Conservation (phyloP, 2,888 invertebrate species). For the Leuctra nigra region DNA sequence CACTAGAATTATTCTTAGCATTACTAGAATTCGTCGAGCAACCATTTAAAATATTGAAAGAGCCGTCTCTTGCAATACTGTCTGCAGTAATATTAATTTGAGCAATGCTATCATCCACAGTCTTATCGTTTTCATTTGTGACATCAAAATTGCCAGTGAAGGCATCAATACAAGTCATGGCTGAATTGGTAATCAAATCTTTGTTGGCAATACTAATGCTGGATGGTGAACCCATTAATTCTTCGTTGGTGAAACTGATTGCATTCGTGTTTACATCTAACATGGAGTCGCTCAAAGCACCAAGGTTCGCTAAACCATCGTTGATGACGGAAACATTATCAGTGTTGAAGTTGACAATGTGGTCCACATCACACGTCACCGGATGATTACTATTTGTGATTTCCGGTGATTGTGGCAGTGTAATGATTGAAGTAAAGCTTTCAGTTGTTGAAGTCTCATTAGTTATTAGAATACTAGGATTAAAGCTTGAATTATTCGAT, state of each 20-base stretch:
- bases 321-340: not conserved
- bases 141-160: no score
- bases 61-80: not conserved
- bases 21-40: not conserved
- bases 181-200: no score
- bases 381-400: no score
- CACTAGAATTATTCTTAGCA: not conserved
- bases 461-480: not conserved
- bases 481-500: not conserved
- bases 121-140: no score
- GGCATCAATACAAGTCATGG: no score
- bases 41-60: no score
- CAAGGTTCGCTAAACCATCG: not conserved
- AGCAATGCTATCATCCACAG: no score
- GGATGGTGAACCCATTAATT: no score
- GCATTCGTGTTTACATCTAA: not conserved
- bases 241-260: not conserved
- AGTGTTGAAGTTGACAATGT: no score
- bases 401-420: no score
- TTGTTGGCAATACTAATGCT: not conserved
- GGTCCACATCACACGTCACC: no score
- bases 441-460: not conserved
- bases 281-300: not conserved
- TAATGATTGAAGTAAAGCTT: constrained; percentile 5
- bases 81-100: no score